Conservation (phyloP, 2,113 vertebrate species). For the Phalacrocorax aristotelis region DNA sequence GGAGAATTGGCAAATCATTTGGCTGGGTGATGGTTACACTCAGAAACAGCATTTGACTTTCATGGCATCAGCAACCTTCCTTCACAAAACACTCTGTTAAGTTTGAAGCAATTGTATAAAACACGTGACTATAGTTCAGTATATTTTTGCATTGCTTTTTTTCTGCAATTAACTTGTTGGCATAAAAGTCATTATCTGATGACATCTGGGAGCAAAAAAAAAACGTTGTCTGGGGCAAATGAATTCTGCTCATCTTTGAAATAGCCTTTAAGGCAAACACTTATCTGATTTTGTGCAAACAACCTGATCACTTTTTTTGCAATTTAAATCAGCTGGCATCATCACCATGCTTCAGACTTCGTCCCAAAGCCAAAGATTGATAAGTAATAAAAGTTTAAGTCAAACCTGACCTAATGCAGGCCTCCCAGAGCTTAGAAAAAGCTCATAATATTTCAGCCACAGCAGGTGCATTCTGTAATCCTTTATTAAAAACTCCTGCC, state of each 20-base stretch:
- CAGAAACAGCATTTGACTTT: not conserved
- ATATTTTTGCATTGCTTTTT: conserved; percentile 59
- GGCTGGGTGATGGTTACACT: not conserved
- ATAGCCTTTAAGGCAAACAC: conserved; percentile 63
- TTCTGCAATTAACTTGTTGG: conserved; percentile 78
- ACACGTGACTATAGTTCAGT: conserved; percentile 6
- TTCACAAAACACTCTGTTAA: conserved; percentile 22
- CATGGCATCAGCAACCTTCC: not conserved
- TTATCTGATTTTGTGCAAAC: conserved; percentile 44
- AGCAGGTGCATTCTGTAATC: conserved; percentile 66
- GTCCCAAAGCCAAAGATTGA: not conserved
- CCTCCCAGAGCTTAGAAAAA: conserved; percentile 44
- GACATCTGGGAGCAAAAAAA: conserved; percentile 60
- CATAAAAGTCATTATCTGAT: conserved; percentile 65
- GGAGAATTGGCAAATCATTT: not conserved
- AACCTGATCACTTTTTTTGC: conserved; percentile 46
- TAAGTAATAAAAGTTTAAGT: conserved; percentile 60
- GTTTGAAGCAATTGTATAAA: conserved; percentile 54
- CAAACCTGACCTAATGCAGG: conserved; percentile 39
- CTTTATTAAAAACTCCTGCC: conserved; percentile 73
- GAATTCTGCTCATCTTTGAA: conserved; percentile 27
- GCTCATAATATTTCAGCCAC: conserved; percentile 50
- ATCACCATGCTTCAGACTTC: conserved; percentile 18
- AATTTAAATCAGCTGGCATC: conserved; percentile 47
- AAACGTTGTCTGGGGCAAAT: conserved; percentile 40